Base-by-base conservation (phyloP, 1,140 invertebrate species). In the Trichomalopsis sarcophagae region DNA sequence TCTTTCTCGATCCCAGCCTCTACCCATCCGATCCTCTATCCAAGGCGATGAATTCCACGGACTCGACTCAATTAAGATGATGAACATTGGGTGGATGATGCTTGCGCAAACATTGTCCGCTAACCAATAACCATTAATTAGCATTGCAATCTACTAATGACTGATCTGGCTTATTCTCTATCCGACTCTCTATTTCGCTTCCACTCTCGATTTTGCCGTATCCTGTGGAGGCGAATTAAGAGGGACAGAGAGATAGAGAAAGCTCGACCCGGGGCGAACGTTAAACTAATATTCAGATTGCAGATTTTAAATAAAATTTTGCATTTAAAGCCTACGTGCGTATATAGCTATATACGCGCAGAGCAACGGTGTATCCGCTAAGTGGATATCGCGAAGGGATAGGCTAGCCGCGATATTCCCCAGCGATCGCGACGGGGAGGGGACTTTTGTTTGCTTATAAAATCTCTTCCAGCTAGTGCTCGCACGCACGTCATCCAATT, bases 101-200 rank as follows among this genome's bases (percentile, higher is more conserved):
- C 84, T 87, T 89, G 87, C 84, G 89, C 91, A 93, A 93, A 93
- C 91, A 92, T 92, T 87, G 87, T 88, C 86, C 88, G 86, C 89
- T 91, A 92, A 91, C 91, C 89, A 90, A 88, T 91, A 91, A 90
- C 89, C 90, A 90, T 91, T 91, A 91, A 93, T 93, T 92, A 92
- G 91, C 91, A 93, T 93, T 93, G 92, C 91, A 92, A 92, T 93
- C 89, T 92, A 88, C 89, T 92, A 92, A 92, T 91, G 91, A 90
- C 89, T 82, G 88, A 87, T 88, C 85, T 86, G 86, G 71, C 74
- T 36, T 79, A 23, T 66, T 40, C 50, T n/a, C 27, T 47, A 7
- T 55, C 73, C 77, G 40, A 75, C 23, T 69, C 71, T n/a, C 81
- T 80, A 62, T 62, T 50, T 75, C 75, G 23, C 74, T 73, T 33